phyloP scores from a whole-genome alignment of 2,797 vertebrate species.

The Apogon hyalosoma region DNA sequence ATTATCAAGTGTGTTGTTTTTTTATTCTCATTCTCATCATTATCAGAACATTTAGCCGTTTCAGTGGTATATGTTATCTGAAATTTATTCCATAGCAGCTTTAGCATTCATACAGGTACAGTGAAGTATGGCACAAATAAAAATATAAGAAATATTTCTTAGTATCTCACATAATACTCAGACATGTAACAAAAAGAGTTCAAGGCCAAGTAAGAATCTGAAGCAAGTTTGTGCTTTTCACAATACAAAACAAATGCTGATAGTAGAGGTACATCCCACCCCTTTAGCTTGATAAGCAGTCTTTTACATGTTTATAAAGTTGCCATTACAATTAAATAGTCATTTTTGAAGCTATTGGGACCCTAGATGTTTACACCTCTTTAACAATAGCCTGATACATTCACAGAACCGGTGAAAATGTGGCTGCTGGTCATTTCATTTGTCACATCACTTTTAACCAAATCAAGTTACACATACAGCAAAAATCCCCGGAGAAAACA shows the following conservation, averaged over 20 bases:
- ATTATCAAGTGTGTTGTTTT: not conserved
- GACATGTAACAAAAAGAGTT: not conserved
- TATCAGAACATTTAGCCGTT: not conserved
- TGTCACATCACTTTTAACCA: not conserved
- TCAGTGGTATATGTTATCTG: not conserved
- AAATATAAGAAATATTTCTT: not conserved
- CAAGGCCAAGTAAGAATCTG: conserved; percentile 4
- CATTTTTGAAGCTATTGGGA: not conserved
- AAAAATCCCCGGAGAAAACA: conserved; percentile 9
- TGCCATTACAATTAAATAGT: not conserved
- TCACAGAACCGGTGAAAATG: not conserved
- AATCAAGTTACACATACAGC: conserved; percentile 6
- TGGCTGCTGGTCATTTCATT: conserved; percentile 2
- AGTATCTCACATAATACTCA: conserved; percentile 14
- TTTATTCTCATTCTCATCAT: no score
- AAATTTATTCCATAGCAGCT: conserved; percentile 29
- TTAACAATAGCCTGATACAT: not conserved
- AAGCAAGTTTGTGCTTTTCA: conserved; percentile 38
- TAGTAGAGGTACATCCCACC: no score
- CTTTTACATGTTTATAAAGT: not conserved
- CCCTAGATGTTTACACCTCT: not conserved
- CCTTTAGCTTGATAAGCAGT: no score
- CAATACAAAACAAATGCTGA: no score
- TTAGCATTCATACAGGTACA: not conserved
- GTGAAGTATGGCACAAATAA: conserved; percentile 36